Evolutionary conservation across 2,113 vertebrate species (phyloP).

Genomic region (Gymnarchus niloticus): DNA sequence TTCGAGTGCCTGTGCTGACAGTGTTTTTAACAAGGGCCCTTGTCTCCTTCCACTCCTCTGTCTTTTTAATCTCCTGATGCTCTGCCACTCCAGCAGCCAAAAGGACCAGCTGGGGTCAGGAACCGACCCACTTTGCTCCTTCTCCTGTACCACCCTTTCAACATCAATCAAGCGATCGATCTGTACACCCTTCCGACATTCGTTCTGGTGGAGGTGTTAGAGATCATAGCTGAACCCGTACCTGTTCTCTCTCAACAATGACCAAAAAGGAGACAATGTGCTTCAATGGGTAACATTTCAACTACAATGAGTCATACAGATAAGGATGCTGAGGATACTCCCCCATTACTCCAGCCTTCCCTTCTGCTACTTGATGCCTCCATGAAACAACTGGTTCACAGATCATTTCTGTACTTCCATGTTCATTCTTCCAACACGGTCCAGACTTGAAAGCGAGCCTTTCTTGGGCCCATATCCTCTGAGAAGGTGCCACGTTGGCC

Average conservation of each 20-base stretch:
- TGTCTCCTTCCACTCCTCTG: neutral
- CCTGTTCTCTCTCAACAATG: neutral
- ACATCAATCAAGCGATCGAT: neutral
- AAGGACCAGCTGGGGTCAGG: neutral
- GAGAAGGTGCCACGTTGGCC: neutral
- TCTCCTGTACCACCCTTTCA: neutral
- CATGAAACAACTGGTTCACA: neutral
- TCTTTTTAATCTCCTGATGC: neutral
- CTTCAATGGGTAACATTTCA: neutral
- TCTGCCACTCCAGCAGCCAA: neutral
- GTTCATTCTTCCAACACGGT: neutral
- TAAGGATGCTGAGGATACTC: neutral
- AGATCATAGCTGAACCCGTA: neutral
- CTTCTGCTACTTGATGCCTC: neutral
- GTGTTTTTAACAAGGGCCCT: conserved; percentile 1
- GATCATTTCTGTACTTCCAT: neutral
- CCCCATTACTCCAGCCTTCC: neutral
- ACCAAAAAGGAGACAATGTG: neutral
- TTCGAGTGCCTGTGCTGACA: neutral
- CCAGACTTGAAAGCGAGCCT: neutral
- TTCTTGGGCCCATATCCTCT: neutral
- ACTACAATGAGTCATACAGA: neutral
- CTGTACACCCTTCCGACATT: neutral
- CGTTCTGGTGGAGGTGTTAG: neutral
- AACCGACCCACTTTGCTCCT: no score